Base-by-base conservation (phyloP, 2,888 invertebrate genomes). In the Zeuzera pyrina region DNA sequence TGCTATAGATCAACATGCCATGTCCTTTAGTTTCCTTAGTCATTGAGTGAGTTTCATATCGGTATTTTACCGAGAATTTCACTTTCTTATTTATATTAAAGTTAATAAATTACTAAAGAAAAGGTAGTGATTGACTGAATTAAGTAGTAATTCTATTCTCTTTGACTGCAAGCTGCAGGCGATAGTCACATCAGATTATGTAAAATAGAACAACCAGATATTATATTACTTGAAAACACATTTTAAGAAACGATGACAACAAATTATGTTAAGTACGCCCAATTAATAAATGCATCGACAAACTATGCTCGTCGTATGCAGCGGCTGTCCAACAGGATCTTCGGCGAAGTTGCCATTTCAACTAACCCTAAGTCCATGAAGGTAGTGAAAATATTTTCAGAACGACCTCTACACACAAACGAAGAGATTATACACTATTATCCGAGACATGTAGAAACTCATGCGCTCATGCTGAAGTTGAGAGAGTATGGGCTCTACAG, bases 221-320 rank as follows among this genome's bases (percentile, higher is more conserved):
- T n/a, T n/a, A n/a, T n/a, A n/a, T 19, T 19, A 8, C 5, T 19
- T 19, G 19, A 19, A 19, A 7, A 19, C 8, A 2, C 8, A 7
- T 19, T 19, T 1, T 5, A 5, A 19, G 19, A 19, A 23, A 30
- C 21, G 5, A 81, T 81, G 81, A 74, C 81, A 13, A 76, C 86
- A 43, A 89, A 86, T 60, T 94, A 93, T 66, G 77, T 87, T 0
- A 89, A 87, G 65, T 95, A 95, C 56, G 72, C 85, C 1, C 84
- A 91, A 38, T 72, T 95, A 25, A 84, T 89, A 6, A 90, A 90
- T 47, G 78, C 87, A 16, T 79, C 88, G 0, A 92, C 94, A 0
- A 90, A 88, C 52, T 97, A 97, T 66, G 93, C 94, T 0, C 86
- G 85, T 2, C 87, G 93, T 27, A 97, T 97, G 95, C 90, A 91